Percentiles rank a stretch among this genome's conserved stretches.
Evolutionary conservation across 2,113 vertebrate genomes (phyloP).

Genomic region (Balaeniceps rex): DNA sequence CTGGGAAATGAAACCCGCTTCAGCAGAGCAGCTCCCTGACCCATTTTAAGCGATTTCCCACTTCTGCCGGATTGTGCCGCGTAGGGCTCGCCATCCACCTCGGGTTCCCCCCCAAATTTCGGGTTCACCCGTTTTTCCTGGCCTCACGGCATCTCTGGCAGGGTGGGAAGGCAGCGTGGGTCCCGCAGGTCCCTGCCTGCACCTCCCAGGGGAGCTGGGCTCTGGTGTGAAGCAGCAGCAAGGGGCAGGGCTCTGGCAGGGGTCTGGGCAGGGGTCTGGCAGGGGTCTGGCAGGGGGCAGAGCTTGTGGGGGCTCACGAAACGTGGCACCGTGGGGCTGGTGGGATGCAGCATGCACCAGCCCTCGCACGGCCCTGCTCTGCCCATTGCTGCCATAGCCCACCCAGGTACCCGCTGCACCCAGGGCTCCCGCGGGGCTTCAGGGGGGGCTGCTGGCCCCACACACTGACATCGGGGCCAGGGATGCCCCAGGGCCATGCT

Average conservation of each 20-base stretch:
- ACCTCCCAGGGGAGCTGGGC: not conserved
- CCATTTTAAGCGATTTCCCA: not conserved
- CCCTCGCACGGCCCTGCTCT: fast-evolving
- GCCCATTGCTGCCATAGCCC: not conserved
- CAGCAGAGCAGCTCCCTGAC: not conserved
- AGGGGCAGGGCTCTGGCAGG: no score
- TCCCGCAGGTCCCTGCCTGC: not conserved
- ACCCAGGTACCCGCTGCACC: not conserved
- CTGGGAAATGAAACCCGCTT: not conserved
- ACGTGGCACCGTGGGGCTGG: not conserved
- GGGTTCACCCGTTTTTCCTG: fast-evolving
- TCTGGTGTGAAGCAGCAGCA: fast-evolving
- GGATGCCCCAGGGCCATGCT: not conserved
- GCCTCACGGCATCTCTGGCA: fast-evolving
- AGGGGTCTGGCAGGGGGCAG: not conserved
- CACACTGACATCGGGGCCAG: not conserved
- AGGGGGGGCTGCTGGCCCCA: not conserved
- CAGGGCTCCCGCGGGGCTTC: not conserved
- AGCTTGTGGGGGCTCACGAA: not conserved
- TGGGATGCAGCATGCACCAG: not conserved
- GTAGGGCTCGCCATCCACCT: fast-evolving
- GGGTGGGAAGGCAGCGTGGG: not conserved
- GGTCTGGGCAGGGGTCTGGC: not conserved
- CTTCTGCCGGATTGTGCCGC: not conserved
- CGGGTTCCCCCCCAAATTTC: fast-evolving